These are phyloP conservation scores for Pissodes strobi DNA, from an alignment of 1,140 invertebrate species.

Conservation along the genomic window DNA sequence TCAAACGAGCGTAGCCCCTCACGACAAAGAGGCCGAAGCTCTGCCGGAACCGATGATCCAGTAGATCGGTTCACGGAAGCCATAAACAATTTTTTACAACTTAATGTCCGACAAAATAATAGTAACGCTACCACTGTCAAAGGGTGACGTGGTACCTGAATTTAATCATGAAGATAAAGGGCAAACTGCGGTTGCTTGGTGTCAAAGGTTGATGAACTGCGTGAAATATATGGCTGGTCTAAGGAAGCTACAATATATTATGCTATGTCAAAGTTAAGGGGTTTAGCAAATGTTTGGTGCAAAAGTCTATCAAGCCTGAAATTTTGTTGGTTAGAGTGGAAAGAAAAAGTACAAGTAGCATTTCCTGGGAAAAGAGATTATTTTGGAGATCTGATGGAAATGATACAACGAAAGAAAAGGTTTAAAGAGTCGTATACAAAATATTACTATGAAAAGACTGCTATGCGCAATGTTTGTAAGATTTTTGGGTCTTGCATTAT, in stretches of 20 bases:
- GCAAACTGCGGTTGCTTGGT: conserved; percentile 27
- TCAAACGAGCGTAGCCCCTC: too few relatives aligned
- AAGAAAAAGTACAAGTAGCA: conserved; percentile 44
- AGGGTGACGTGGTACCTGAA: not conserved
- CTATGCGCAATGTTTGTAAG: conserved; percentile 50
- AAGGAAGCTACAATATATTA: conserved; percentile 39
- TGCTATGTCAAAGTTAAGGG: conserved; percentile 44
- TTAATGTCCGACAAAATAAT: too few relatives aligned
- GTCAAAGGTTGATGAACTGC: conserved; percentile 46
- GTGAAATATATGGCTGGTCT: too few relatives aligned
- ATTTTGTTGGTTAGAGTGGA: conserved; percentile 50
- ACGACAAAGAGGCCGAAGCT: too few relatives aligned
- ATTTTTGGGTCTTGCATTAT: conserved; percentile 51
- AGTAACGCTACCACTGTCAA: too few relatives aligned
- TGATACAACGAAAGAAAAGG: conserved; percentile 33
- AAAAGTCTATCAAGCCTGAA: conserved; percentile 41
- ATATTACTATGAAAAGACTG: conserved; percentile 36
- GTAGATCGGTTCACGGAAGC: too few relatives aligned
- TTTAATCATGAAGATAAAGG: conserved; percentile 9
- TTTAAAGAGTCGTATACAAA: conserved; percentile 16
- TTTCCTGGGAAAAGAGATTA: conserved; percentile 45
- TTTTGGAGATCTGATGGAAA: conserved; percentile 39
- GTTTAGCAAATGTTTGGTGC: conserved; percentile 50
- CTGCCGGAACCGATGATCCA: too few relatives aligned
- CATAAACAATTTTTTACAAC: too few relatives aligned